Conservation (phyloP, 2,797 vertebrate genomes). For the Sandelia bainsii region DNA sequence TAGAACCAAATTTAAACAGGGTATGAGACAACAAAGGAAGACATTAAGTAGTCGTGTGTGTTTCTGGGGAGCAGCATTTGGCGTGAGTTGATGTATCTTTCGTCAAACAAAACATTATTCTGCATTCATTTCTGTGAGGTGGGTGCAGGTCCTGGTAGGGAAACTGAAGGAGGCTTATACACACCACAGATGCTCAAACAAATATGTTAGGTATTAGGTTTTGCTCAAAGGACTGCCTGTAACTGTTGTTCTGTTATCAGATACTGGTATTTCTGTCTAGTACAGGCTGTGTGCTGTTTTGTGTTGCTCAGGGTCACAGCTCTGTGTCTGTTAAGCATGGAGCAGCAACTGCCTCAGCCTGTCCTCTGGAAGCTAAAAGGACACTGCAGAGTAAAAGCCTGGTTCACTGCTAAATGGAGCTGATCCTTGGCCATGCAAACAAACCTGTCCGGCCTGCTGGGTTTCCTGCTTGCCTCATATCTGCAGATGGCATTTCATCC, state of each 20-base stretch:
- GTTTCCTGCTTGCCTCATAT: constrained; percentile 14
- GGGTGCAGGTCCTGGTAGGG: too few relatives aligned
- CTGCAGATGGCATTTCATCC: constrained; percentile 45
- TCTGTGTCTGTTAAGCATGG: constrained; percentile 14
- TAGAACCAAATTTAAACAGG: too few relatives aligned
- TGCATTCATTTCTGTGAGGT: too few relatives aligned
- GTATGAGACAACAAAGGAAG: too few relatives aligned
- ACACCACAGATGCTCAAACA: too few relatives aligned
- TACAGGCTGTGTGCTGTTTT: constrained; percentile 2
- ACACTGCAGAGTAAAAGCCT: constrained; percentile 29
- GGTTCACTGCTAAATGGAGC: constrained; percentile 49
- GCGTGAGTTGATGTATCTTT: too few relatives aligned
- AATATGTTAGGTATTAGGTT: too few relatives aligned
- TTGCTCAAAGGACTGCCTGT: background rate
- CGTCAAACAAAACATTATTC: too few relatives aligned
- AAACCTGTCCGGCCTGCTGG: constrained; percentile 28
- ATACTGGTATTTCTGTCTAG: constrained; percentile 21
- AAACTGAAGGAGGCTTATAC: too few relatives aligned
- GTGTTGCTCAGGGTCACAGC: constrained; percentile 20
- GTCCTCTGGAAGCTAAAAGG: constrained; percentile 22
- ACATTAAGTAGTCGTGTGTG: too few relatives aligned
- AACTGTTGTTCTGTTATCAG: background rate
- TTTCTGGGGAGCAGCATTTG: too few relatives aligned
- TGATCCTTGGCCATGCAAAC: constrained; percentile 30
- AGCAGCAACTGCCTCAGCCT: constrained; percentile 41